These are phyloP conservation scores for Rotaria macrura DNA, from an alignment of 2,888 invertebrate genomes.

Conservation along the genomic window DNA sequence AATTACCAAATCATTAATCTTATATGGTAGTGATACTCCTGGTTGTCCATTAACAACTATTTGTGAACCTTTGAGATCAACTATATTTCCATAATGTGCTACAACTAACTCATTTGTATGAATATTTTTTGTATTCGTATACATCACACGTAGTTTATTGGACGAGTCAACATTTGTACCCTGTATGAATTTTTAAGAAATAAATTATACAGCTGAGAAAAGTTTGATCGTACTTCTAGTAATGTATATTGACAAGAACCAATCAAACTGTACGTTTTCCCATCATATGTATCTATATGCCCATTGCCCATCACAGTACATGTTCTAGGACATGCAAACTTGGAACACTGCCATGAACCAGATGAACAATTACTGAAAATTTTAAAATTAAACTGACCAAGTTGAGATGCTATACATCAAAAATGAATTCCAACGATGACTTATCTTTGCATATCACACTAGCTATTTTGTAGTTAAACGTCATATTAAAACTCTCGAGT, in stretches of 20 bases:
- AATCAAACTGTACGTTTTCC: slow-evolving; percentile 23
- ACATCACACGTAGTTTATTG: neutral
- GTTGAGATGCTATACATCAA: no score
- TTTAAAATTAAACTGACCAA: neutral
- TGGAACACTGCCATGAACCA: slow-evolving; percentile 31
- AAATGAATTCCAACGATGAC: no score
- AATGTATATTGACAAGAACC: slow-evolving; percentile 28
- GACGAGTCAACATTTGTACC: neutral
- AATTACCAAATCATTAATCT: neutral
- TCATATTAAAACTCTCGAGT: no score
- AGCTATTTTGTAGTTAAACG: no score
- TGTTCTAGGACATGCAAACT: slow-evolving; percentile 24
- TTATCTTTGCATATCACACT: no score
- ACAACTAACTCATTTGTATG: neutral
- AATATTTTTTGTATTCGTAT: neutral
- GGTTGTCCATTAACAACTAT: neutral
- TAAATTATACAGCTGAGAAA: neutral
- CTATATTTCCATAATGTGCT: neutral
- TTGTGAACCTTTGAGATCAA: neutral
- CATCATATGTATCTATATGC: slow-evolving; percentile 30
- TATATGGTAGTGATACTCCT: neutral
- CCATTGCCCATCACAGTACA: slow-evolving; percentile 28
- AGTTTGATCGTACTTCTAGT: neutral
- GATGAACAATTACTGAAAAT: neutral
- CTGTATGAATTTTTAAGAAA: neutral